Evolutionary conservation across 2,113 vertebrate genomes (phyloP).

Genomic region (Anguilla rostrata): DNA sequence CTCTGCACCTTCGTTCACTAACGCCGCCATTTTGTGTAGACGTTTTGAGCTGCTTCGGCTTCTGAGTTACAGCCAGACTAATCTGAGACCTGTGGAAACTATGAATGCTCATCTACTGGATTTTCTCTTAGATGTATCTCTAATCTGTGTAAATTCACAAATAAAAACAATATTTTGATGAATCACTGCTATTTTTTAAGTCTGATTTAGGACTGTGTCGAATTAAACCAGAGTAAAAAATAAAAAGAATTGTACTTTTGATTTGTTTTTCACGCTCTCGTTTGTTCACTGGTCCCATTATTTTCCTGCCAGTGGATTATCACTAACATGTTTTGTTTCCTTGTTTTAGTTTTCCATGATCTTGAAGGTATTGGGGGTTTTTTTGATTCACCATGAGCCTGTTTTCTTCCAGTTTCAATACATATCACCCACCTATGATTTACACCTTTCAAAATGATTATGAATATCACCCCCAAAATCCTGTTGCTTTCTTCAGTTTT

Average conservation of each 20-base stretch:
- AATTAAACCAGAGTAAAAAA: neutral
- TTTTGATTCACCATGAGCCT: neutral
- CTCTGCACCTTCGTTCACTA: neutral
- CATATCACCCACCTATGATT: neutral
- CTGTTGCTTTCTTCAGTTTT: neutral
- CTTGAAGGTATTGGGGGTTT: neutral
- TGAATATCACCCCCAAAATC: neutral
- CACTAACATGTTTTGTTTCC: neutral
- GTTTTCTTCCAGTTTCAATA: neutral
- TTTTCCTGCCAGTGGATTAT: neutral
- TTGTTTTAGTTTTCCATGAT: neutral
- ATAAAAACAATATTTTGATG: conserved; percentile 2
- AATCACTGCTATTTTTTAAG: neutral
- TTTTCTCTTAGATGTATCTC: neutral
- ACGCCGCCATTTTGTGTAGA: neutral
- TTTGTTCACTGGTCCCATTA: neutral
- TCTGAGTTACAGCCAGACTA: neutral
- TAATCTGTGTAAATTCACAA: conserved; percentile 7
- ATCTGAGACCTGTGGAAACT: conserved; percentile 7
- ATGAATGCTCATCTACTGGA: conserved; percentile 7
- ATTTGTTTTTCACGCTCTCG: neutral
- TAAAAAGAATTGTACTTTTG: neutral
- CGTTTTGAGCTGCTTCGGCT: neutral
- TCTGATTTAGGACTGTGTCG: neutral
- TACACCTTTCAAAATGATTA: neutral